Percentiles rank a stretch among this genome's conserved stretches.
These are phyloP conservation scores for Himantopus leucocephalus DNA, from an alignment of 2,113 vertebrate species.

Conservation along the genomic window DNA sequence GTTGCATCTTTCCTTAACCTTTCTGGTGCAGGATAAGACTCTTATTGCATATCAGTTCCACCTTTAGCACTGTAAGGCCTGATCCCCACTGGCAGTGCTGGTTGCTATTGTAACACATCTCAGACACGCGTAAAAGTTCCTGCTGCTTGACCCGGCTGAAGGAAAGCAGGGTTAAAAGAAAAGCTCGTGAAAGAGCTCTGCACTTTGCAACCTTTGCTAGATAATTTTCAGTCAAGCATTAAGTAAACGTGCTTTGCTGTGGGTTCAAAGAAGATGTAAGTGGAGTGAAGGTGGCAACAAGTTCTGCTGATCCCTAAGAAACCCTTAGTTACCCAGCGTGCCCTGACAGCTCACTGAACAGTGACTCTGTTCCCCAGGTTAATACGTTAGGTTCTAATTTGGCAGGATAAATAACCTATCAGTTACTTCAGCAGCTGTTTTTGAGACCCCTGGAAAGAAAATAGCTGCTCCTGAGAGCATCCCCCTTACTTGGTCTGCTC, in stretches of 20 bases:
- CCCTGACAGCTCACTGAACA: background rate
- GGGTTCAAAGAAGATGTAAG: background rate
- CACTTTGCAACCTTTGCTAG: background rate
- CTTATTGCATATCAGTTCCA: background rate
- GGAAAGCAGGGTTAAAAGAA: background rate
- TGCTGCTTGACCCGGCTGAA: background rate
- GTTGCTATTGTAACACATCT: background rate
- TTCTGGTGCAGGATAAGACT: background rate
- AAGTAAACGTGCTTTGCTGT: background rate
- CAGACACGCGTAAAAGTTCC: background rate
- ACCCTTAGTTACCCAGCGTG: background rate
- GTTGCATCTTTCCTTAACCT: background rate
- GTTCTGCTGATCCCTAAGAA: background rate
- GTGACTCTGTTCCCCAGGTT: background rate
- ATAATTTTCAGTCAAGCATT: background rate
- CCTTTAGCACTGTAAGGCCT: background rate
- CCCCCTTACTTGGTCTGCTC: background rate
- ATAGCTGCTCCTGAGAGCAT: background rate
- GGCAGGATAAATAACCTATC: background rate
- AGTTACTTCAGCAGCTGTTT: background rate
- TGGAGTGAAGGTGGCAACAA: background rate
- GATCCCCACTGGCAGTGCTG: background rate
- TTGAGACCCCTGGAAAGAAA: background rate
- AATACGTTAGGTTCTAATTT: background rate
- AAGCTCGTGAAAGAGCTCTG: background rate